phyloP scores from a whole-genome alignment of 2,888 invertebrate genomes.

The Clistopyga incitator region DNA sequence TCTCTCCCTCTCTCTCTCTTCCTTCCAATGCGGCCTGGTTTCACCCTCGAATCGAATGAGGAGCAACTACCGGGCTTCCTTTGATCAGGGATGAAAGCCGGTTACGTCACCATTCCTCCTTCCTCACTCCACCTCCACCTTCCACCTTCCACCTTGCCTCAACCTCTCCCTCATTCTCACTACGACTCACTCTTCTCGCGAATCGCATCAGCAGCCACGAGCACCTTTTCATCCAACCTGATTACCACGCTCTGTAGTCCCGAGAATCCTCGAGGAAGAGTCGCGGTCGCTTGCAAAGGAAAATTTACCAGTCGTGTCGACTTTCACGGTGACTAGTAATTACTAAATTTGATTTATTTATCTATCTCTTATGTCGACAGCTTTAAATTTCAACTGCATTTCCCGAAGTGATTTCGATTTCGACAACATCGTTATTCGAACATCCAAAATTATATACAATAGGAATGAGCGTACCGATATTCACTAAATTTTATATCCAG shows the following conservation, averaged over 20 bases:
- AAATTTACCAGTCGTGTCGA: slow-evolving; percentile 9
- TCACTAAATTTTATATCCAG: too few relatives aligned
- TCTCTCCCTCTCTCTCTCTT: slow-evolving; percentile 12
- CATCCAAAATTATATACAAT: too few relatives aligned
- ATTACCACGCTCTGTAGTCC: slow-evolving; percentile 34
- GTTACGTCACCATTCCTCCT: slow-evolving; percentile 34
- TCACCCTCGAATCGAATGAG: slow-evolving; percentile 58
- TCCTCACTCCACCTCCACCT: not conserved
- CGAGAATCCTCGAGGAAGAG: slow-evolving; percentile 15
- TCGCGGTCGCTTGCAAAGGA: not conserved
- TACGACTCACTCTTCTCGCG: slow-evolving; percentile 19
- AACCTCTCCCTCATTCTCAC: not conserved
- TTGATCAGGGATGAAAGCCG: slow-evolving; percentile 60
- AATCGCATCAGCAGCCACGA: slow-evolving; percentile 35
- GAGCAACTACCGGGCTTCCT: slow-evolving; percentile 54
- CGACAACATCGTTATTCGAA: too few relatives aligned
- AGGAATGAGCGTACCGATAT: too few relatives aligned
- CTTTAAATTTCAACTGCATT: too few relatives aligned
- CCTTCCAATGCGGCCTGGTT: slow-evolving; percentile 38
- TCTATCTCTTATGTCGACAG: not conserved
- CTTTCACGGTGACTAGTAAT: slow-evolving; percentile 9
- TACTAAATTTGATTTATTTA: slow-evolving; percentile 12
- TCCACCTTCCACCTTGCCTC: not conserved
- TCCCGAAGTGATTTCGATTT: too few relatives aligned
- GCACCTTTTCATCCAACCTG: slow-evolving; percentile 47